Percentiles rank a stretch among this genome's conserved stretches.
Conservation (phyloP, 1,140 invertebrate genomes). For the Bombus polaris region DNA sequence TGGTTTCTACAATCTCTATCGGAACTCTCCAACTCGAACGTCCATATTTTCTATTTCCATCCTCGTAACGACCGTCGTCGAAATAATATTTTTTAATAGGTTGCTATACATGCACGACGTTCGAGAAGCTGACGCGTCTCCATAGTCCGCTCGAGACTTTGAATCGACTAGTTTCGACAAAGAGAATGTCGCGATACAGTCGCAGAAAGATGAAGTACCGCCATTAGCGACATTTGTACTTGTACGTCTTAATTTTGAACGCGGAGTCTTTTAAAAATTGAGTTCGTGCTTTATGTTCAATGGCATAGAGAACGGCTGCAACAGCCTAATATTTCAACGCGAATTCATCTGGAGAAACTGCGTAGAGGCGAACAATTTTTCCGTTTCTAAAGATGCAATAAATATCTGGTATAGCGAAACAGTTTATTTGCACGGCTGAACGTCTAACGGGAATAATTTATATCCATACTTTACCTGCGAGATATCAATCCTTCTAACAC, state of each 20-base stretch:
- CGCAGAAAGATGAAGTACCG: background rate
- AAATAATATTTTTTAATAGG: too few relatives aligned
- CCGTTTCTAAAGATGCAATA: background rate
- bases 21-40: background rate
- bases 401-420: background rate
- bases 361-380: background rate
- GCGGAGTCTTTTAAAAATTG: background rate
- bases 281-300: background rate
- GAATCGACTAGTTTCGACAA: background rate
- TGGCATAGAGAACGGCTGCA: background rate
- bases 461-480: background rate
- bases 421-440: background rate
- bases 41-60: too few relatives aligned
- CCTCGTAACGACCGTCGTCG: too few relatives aligned
- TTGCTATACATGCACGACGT: too few relatives aligned
- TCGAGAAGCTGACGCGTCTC: too few relatives aligned
- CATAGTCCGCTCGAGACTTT: background rate
- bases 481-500: background rate
- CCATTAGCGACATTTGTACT: background rate
- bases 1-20: background rate
- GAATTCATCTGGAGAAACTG: constrained; percentile 9
- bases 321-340: background rate
- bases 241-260: background rate
- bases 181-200: background rate
- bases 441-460: background rate